These are phyloP conservation scores for Pseudorhombus dupliciocellatus DNA, from an alignment of 2,113 vertebrate genomes.

Conservation along the genomic window DNA sequence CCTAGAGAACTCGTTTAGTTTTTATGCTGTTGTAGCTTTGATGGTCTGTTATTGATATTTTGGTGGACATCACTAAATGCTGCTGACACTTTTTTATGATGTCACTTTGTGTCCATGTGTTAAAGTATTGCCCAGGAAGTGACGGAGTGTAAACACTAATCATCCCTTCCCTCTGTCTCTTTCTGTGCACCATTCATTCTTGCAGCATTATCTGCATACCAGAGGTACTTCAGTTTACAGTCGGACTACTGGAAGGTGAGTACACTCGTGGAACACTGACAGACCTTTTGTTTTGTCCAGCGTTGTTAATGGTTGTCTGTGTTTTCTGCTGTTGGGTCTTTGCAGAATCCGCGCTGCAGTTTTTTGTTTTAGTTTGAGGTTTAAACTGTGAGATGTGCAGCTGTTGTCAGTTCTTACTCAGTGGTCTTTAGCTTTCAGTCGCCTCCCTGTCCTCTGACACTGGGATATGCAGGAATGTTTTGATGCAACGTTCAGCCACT, in stretches of 20 bases:
- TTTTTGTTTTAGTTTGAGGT: not conserved
- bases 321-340: not conserved
- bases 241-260: constrained; percentile 99
- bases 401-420: not conserved
- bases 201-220: constrained; percentile 99
- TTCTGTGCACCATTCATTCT: constrained; percentile 6
- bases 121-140: not conserved
- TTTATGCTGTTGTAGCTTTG: too few relatives aligned
- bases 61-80: too few relatives aligned
- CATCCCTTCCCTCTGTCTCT: not conserved
- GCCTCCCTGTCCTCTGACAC: not conserved
- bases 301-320: not conserved
- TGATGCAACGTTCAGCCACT: not conserved
- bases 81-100: too few relatives aligned
- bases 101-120: too few relatives aligned
- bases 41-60: too few relatives aligned
- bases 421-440: not conserved
- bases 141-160: not conserved
- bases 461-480: not conserved
- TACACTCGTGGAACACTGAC: not conserved
- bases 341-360: not conserved
- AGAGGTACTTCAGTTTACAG: constrained; percentile 99
- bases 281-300: not conserved
- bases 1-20: not conserved
- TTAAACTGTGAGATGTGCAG: not conserved